These are phyloP conservation scores for Lumbricus terrestris DNA, from an alignment of 2,888 invertebrate species.

Conservation along the genomic window DNA sequence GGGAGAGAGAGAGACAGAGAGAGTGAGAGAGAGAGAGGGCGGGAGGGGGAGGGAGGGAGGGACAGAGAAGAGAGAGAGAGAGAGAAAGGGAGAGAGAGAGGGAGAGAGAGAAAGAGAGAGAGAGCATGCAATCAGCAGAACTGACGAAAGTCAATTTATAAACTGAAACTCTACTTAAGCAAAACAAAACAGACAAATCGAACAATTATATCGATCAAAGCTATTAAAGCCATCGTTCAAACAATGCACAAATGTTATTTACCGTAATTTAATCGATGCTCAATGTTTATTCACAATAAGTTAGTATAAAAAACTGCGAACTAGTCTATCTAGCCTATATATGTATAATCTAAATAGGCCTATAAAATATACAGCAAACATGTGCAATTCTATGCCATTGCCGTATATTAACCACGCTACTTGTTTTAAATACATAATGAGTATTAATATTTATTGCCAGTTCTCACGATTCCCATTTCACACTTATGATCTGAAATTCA, in stretches of 20 bases:
- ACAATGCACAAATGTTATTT: neutral
- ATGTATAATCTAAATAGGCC: neutral
- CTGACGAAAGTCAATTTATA: neutral
- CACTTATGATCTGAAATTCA: neutral
- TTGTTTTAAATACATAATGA: neutral
- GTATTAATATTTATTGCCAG: neutral
- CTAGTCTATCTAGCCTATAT: neutral
- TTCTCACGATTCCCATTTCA: neutral
- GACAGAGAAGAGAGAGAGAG: too few species aligned
- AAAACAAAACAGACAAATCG: neutral
- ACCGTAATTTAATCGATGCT: neutral
- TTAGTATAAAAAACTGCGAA: neutral
- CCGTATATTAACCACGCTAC: neutral
- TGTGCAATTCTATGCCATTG: neutral
- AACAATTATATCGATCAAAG: neutral
- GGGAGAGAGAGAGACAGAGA: too few species aligned
- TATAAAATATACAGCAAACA: neutral
- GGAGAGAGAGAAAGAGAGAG: too few species aligned
- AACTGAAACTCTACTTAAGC: neutral
- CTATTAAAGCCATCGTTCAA: neutral
- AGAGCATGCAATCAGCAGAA: neutral
- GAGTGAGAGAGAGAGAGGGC: too few species aligned
- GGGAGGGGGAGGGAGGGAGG: too few species aligned
- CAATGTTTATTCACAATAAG: neutral
- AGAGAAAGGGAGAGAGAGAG: too few species aligned